phyloP scores from a whole-genome alignment of 1,140 invertebrate genomes.

The Sarcophaga bullata region DNA sequence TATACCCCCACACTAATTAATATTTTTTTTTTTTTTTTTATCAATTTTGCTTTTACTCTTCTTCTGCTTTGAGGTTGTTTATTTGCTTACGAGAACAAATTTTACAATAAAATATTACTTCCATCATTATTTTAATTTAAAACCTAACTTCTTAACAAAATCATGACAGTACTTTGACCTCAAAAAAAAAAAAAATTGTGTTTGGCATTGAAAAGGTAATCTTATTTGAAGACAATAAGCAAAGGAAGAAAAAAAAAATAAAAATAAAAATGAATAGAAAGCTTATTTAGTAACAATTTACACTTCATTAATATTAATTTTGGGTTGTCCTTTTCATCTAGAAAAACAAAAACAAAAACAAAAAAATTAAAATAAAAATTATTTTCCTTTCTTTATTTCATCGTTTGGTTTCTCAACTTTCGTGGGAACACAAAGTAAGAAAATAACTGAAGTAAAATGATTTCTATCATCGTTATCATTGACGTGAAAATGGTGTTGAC shows the following conservation, averaged over 20 bases:
- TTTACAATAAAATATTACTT: background rate
- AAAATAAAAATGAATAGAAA: too few relatives aligned
- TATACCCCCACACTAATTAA: too few relatives aligned
- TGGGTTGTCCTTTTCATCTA: background rate
- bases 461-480: background rate
- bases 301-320: constrained; percentile 17
- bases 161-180: background rate
- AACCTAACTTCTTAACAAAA: background rate
- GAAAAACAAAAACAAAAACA: background rate
- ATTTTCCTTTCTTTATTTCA: background rate
- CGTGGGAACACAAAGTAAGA: background rate
- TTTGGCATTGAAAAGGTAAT: too few relatives aligned
- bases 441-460: constrained; percentile 4
- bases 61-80: too few relatives aligned
- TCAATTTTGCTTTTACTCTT: too few relatives aligned
- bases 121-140: background rate
- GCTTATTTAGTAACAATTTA: background rate
- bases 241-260: too few relatives aligned
- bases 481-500: background rate
- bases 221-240: too few relatives aligned
- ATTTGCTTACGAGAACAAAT: background rate
- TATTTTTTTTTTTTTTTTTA: too few relatives aligned
- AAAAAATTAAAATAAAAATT: too few relatives aligned
- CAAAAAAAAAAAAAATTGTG: background rate
- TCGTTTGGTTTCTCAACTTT: background rate